Evolutionary conservation across 1,140 invertebrate genomes (phyloP).

Genomic region (Teleopsis dalmanni): DNA sequence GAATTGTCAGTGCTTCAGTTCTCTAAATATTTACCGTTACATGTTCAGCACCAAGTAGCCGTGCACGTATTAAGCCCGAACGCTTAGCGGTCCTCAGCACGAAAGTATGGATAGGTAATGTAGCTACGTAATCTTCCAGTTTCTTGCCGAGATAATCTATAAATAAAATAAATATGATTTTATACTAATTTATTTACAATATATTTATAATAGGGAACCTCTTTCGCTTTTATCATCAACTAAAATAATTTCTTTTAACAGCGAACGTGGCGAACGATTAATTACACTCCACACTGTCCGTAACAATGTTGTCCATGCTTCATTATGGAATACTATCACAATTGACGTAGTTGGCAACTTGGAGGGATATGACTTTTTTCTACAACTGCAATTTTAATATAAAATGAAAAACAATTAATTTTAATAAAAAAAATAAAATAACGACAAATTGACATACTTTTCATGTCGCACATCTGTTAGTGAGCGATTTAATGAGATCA

Average conservation of each 20-base stretch:
- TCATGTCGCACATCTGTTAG: conserved; percentile 89
- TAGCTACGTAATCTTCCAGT: conserved; percentile 83
- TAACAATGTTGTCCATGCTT: conserved; percentile 93
- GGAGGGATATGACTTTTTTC: conserved; percentile 65
- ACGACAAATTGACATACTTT: conserved; percentile 55
- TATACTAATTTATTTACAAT: background rate
- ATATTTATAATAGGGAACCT: conserved; percentile 51
- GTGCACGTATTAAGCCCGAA: conserved; percentile 87
- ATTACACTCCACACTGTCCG: conserved; percentile 96
- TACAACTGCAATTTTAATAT: conserved; percentile 57
- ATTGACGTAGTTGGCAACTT: conserved; percentile 83
- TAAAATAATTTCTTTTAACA: conserved; percentile 90
- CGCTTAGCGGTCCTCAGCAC: conserved; percentile 79
- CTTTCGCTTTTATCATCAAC: conserved; percentile 94
- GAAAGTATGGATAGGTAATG: conserved; percentile 70
- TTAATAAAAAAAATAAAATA: background rate
- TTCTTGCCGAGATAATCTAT: conserved; percentile 81
- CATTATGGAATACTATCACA: conserved; percentile 96
- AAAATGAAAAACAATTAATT: background rate
- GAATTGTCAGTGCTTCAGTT: too few species aligned
- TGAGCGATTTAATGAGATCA: conserved; percentile 93
- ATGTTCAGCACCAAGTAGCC: conserved; percentile 83
- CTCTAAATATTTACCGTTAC: conserved; percentile 62
- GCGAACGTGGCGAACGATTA: conserved; percentile 74
- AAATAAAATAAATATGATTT: conserved; percentile 21